Conservation (phyloP, 2,888 invertebrate genomes). For the Tenthredo distinguenda region DNA sequence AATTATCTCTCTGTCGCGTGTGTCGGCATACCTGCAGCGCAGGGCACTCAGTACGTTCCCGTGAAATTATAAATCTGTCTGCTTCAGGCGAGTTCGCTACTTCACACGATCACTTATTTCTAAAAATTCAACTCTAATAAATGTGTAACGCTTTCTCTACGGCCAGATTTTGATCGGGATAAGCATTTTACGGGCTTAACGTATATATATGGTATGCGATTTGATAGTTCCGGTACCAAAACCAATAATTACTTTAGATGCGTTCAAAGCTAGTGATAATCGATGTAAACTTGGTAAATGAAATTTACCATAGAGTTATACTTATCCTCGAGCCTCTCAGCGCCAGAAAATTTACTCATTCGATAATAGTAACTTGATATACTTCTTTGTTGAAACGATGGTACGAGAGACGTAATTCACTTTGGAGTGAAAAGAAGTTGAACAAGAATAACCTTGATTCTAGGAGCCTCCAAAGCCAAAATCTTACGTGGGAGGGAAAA, state of each 20-base stretch:
- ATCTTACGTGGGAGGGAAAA: background rate
- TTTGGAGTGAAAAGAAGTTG: conserved; percentile 9
- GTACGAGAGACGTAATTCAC: background rate
- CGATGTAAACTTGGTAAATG: background rate
- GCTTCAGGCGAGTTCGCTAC: conserved; percentile 46
- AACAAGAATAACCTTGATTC: conserved; percentile 11
- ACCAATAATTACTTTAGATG: background rate
- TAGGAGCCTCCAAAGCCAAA: background rate
- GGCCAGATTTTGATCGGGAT: background rate
- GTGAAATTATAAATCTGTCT: conserved; percentile 50
- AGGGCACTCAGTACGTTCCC: conserved; percentile 4
- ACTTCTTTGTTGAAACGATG: background rate
- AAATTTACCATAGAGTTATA: background rate
- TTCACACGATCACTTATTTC: conserved; percentile 42
- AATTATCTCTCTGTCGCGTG: conserved; percentile 50
- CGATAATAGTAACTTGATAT: conserved; percentile 29
- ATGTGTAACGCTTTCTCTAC: background rate
- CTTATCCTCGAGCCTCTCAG: background rate
- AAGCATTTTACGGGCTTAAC: background rate
- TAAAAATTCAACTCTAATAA: conserved; percentile 22
- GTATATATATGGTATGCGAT: too few species aligned
- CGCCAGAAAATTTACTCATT: background rate
- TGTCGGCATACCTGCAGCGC: conserved; percentile 38
- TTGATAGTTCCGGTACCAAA: background rate
- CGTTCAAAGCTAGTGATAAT: background rate